phyloP scores from a whole-genome alignment of 2,797 vertebrate species.

The Cynodonichthys magdalenae region DNA sequence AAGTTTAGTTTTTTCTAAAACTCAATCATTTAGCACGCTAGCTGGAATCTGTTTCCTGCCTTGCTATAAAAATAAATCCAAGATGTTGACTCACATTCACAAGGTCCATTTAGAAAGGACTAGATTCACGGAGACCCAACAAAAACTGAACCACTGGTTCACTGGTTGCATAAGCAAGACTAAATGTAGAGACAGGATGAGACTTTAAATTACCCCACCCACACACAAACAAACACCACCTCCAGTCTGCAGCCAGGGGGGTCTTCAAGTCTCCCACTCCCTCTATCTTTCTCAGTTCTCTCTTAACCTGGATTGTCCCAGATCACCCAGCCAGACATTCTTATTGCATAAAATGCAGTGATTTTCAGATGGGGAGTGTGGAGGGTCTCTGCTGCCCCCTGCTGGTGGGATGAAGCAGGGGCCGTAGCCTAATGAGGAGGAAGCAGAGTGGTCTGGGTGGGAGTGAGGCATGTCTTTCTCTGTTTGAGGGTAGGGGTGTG shows the following conservation, averaged over 20 bases:
- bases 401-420: conserved; percentile 2
- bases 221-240: conserved; percentile 11
- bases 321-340: conserved; percentile 27
- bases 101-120: neutral
- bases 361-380: neutral
- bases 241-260: conserved; percentile 52
- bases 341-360: conserved; percentile 41
- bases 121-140: neutral
- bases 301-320: conserved; percentile 42
- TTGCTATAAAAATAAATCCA: neutral
- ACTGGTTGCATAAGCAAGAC: no score
- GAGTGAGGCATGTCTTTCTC: conserved; percentile 11
- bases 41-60: neutral
- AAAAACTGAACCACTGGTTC: no score
- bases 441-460: conserved; percentile 19
- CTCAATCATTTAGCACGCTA: neutral
- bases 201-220: conserved; percentile 16
- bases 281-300: conserved; percentile 34
- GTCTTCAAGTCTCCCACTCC: conserved; percentile 39
- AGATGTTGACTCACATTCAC: neutral
- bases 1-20: no score
- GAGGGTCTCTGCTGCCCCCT: conserved; percentile 71
- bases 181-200: conserved; percentile 27
- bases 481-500: conserved; percentile 8
- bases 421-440: conserved; percentile 11